Conservation (phyloP, 1,140 invertebrate genomes). For the Brachionus calyciflorus region DNA sequence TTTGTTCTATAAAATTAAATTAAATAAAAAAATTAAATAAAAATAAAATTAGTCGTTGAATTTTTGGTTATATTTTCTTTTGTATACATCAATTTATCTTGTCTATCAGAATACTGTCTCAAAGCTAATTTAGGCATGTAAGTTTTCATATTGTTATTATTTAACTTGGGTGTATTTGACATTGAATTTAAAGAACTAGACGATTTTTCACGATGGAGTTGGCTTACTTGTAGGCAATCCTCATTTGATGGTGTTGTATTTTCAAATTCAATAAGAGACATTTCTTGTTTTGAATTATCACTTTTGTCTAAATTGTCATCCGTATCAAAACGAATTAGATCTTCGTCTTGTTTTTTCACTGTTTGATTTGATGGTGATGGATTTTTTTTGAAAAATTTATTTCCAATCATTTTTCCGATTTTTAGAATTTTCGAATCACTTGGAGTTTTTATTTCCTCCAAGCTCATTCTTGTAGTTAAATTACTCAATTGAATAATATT, state of each 20-base stretch:
- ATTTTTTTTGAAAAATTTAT: background rate
- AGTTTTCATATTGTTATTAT: background rate
- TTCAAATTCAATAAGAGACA: no score
- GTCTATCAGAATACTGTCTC: background rate
- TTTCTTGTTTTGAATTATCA: background rate
- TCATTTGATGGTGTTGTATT: no score
- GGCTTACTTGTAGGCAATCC: no score
- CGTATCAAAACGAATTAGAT: background rate
- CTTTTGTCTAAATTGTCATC: background rate
- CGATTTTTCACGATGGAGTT: slow-evolving; percentile 16
- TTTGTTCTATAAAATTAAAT: slow-evolving; percentile 1
- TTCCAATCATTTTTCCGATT: slow-evolving; percentile 8
- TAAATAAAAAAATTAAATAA: slow-evolving; percentile 12
- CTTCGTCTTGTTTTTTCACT: background rate
- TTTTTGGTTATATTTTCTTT: background rate
- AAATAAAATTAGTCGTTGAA: slow-evolving; percentile 17
- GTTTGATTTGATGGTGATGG: background rate
- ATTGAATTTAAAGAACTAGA: slow-evolving; percentile 29
- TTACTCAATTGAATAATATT: background rate
- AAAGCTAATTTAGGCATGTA: slow-evolving; percentile 15
- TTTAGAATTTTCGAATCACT: background rate
- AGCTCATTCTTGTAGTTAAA: background rate
- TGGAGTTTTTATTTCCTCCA: background rate
- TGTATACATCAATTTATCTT: background rate
- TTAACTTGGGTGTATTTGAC: background rate